phyloP scores from a whole-genome alignment of 1,140 invertebrate genomes.

The Eumaeus atala region DNA sequence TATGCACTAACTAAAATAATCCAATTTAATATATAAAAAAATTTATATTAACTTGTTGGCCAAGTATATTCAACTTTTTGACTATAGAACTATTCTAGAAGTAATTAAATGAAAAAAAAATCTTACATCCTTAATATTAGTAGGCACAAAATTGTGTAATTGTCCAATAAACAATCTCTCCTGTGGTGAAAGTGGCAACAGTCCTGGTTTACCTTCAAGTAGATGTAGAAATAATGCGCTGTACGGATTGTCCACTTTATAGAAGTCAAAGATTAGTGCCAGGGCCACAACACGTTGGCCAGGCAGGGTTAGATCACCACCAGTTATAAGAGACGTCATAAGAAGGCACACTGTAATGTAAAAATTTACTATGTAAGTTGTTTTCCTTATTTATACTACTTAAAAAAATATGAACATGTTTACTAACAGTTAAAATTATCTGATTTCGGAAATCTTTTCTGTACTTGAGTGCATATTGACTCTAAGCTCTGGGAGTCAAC shows the following conservation, averaged over 20 bases:
- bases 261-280: conserved; percentile 84
- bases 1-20: no score
- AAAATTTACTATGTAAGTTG: background rate
- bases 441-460: conserved; percentile 83
- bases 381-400: background rate
- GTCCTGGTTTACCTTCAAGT: conserved; percentile 58
- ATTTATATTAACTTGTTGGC: no score
- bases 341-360: conserved; percentile 63
- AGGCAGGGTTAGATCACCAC: conserved; percentile 63
- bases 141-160: conserved; percentile 52
- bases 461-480: conserved; percentile 75
- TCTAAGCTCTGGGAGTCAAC: conserved; percentile 67
- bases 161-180: conserved; percentile 64
- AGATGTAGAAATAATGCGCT: conserved; percentile 63
- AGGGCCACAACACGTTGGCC: conserved; percentile 83
- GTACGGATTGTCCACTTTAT: conserved; percentile 77
- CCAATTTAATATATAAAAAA: no score
- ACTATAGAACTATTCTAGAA: background rate
- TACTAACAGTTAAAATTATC: conserved; percentile 84
- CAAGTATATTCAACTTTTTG: background rate
- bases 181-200: conserved; percentile 53
- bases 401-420: no score
- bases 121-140: conserved; percentile 67
- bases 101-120: conserved; percentile 1
- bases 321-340: conserved; percentile 61